Percentiles rank a stretch among this genome's conserved stretches.
Evolutionary conservation across 2,797 vertebrate genomes (phyloP).

Genomic region (Hozukius guyotensis): DNA sequence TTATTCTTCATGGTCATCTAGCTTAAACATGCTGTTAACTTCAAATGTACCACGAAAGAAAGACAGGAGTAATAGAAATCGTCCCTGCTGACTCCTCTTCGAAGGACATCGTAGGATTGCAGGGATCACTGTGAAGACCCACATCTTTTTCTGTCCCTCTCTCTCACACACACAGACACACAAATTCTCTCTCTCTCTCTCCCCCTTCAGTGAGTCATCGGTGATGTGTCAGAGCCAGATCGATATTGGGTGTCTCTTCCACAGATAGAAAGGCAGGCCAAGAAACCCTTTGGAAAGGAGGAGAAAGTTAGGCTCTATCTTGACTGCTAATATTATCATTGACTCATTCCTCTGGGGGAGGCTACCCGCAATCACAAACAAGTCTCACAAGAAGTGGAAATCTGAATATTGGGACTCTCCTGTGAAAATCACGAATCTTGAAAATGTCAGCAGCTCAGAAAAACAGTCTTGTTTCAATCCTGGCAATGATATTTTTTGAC

Average conservation of each 20-base stretch:
- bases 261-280: constrained; percentile 42
- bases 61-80: neutral
- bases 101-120: constrained; percentile 28
- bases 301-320: constrained; percentile 54
- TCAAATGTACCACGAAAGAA: constrained; percentile 23
- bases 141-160: constrained; percentile 4
- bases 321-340: constrained; percentile 44
- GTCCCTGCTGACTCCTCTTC: constrained; percentile 23
- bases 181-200: constrained; percentile 18
- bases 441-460: constrained; percentile 15
- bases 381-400: constrained; percentile 21
- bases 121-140: constrained; percentile 29
- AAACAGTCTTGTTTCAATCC: neutral
- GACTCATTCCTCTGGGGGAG: constrained; percentile 35
- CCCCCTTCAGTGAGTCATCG: constrained; percentile 60
- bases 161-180: constrained; percentile 2
- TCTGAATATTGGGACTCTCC: constrained; percentile 11
- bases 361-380: constrained; percentile 17
- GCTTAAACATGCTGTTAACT: constrained; percentile 21
- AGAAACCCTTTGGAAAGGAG: constrained; percentile 45
- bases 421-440: neutral
- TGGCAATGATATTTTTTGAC: neutral
- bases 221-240: constrained; percentile 70
- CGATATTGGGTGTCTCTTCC: constrained; percentile 63
- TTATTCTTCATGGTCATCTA: constrained; percentile 20